phyloP scores from a whole-genome alignment of 1,140 invertebrate genomes.

The Drosophila murphyi region DNA sequence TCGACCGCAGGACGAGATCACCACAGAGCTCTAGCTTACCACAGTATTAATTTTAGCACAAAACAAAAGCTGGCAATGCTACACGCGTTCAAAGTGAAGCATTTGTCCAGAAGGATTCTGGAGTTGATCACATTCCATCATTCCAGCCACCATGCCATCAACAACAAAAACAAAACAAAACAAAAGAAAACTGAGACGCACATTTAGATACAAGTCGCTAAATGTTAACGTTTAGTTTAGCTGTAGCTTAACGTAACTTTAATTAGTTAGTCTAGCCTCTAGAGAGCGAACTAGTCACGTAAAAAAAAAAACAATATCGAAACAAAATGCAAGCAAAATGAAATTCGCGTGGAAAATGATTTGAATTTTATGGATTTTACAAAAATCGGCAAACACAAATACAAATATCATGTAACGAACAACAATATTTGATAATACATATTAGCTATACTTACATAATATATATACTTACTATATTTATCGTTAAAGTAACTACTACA shows the following conservation, averaged over 20 bases:
- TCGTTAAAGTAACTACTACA: slow-evolving; percentile 38
- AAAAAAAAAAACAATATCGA: slow-evolving; percentile 59
- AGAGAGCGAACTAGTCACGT: slow-evolving; percentile 75
- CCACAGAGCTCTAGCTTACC: slow-evolving; percentile 87
- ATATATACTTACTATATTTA: slow-evolving; percentile 38
- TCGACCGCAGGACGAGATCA: slow-evolving; percentile 90
- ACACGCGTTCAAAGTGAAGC: slow-evolving; percentile 40
- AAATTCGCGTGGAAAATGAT: slow-evolving; percentile 62
- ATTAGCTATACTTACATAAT: slow-evolving; percentile 44
- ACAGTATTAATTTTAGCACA: slow-evolving; percentile 62
- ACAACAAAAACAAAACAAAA: neutral
- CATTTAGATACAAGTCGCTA: slow-evolving; percentile 70
- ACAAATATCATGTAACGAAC: slow-evolving; percentile 66
- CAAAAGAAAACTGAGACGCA: slow-evolving; percentile 45
- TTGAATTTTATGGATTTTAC: slow-evolving; percentile 81
- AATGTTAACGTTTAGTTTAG: slow-evolving; percentile 71
- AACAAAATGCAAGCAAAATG: slow-evolving; percentile 41
- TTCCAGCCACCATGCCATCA: slow-evolving; percentile 66
- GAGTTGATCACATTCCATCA: slow-evolving; percentile 68
- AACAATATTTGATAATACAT: slow-evolving; percentile 63
- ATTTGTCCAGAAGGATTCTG: slow-evolving; percentile 36
- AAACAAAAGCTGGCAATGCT: slow-evolving; percentile 52
- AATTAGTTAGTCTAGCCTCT: slow-evolving; percentile 54
- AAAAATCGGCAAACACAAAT: slow-evolving; percentile 73
- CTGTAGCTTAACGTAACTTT: slow-evolving; percentile 27